Evolutionary conservation across 2,797 vertebrate genomes (phyloP), one percentile per base, ranked within the genome.

Genomic region (Rhinatrema bivittatum): DNA sequence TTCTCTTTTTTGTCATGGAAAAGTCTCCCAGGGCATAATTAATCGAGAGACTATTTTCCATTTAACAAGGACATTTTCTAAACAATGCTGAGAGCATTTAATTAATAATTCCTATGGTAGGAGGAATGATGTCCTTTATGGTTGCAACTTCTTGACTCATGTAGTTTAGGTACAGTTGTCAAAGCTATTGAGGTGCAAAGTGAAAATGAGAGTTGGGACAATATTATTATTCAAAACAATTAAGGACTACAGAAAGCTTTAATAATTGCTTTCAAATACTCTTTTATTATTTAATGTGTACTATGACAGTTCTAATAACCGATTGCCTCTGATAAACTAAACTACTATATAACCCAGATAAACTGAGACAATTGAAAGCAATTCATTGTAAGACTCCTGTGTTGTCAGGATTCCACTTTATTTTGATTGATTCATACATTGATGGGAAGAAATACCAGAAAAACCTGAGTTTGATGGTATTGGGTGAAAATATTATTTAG

Each of bases 21-120:
- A 61, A 46, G 36, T 80, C 67, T 79, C 70, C 43, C 39, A 62
- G 60, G 72, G 45, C 46, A 53, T 69, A 78, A 76, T 80, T 76
- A 84, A 70, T 62, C 47, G 25, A 45, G 39, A 62, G 62, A 42
- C 29, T 50, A 54, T 56, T 63, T 62, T 39, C 65, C 19, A 46
- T 60, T 70, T 68, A 62, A 53, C 38, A 52, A 47, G 52, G 65
- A 36, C 17, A 42, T 38, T 56, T 60, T 68, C 34, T 39, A 50
- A 38, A 31, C 16, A 65, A 46, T 53, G 35, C 40, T 36, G 25
- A 67, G 34, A 37, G 43, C 20, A 48, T 45, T 50, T 64, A 68
- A 74, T 69, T 72, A 74, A 64, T 65, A 68, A 72, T 71, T 74
- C 56, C 53, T 11, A 68, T 16, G 60, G 35, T 58, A 16, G 39